Evolutionary conservation across 2,113 vertebrate species (phyloP).

Genomic region (Clinocottus analis): DNA sequence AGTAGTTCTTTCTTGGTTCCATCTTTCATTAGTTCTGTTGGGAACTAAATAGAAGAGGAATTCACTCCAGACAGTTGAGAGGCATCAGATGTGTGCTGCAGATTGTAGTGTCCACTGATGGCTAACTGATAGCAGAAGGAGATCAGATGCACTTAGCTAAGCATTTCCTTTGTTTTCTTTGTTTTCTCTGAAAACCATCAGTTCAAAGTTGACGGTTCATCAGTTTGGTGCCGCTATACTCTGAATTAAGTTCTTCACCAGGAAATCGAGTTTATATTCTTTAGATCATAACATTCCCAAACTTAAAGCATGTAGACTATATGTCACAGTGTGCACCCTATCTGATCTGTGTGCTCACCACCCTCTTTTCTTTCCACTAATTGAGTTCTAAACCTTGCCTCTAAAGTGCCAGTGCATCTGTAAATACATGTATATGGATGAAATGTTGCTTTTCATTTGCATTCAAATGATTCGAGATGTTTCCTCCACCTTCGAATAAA

Average conservation of each 20-base stretch:
- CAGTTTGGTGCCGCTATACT: conserved; percentile 49
- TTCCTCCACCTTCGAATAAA: conserved; percentile 82
- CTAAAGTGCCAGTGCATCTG: conserved; percentile 80
- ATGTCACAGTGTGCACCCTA: conserved; percentile 65
- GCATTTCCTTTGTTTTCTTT: conserved; percentile 29
- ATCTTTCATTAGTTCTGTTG: conserved; percentile 11
- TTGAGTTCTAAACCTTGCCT: conserved; percentile 66
- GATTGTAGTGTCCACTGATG: conserved; percentile 25
- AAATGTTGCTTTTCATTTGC: conserved; percentile 81
- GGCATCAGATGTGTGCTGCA: conserved; percentile 39
- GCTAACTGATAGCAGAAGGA: conserved; percentile 18
- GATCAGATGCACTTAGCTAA: conserved; percentile 67
- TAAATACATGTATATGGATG: conserved; percentile 80
- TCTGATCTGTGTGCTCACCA: conserved; percentile 66
- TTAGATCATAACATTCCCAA: conserved; percentile 76
- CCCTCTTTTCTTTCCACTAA: conserved; percentile 63
- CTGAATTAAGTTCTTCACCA: conserved; percentile 30
- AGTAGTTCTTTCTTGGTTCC: conserved; percentile 30
- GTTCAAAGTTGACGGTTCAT: conserved; percentile 68
- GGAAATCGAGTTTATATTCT: conserved; percentile 50
- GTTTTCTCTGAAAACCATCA: conserved; percentile 38
- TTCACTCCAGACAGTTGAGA: conserved; percentile 48
- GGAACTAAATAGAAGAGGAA: conserved; percentile 37
- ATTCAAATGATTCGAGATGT: conserved; percentile 76
- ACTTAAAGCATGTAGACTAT: conserved; percentile 75